Percentiles rank a stretch among this genome's conserved stretches.
phyloP scores from a whole-genome alignment of 2,113 vertebrate species.

The Scatophagus argus region DNA sequence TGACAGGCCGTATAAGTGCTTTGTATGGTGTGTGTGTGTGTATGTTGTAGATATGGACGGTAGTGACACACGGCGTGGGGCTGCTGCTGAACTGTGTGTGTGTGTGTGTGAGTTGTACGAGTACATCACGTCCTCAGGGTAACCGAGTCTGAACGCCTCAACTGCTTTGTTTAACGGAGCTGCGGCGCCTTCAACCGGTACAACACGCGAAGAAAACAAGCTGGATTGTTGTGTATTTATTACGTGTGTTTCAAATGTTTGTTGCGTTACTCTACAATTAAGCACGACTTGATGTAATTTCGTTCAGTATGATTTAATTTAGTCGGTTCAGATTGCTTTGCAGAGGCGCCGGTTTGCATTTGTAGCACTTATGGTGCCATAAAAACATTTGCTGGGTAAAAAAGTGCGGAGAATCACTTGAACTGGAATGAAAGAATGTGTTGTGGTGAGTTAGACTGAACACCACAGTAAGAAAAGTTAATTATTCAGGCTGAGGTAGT shows the following conservation, averaged over 20 bases:
- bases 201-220: background rate
- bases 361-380: background rate
- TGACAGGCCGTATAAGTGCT: conserved; percentile 46
- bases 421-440: background rate
- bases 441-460: no score
- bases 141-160: background rate
- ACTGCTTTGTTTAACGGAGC: conserved; percentile 2
- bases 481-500: no score
- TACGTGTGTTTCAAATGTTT: background rate
- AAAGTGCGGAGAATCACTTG: background rate
- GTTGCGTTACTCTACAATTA: background rate
- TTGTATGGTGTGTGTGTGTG: conserved; percentile 28
- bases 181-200: background rate
- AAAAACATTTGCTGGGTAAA: background rate
- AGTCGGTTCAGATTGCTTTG: background rate
- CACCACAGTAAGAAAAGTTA: no score
- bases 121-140: background rate
- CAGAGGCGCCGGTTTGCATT: background rate
- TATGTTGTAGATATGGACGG: conserved; percentile 17
- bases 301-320: background rate
- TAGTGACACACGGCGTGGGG: conserved; percentile 32
- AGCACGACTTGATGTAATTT: background rate
- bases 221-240: background rate
- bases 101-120: conserved; percentile 7
- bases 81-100: background rate